Evolutionary conservation across 2,888 invertebrate genomes (phyloP), one percentile per base, ranked within the genome.

Genomic region (Andrena dorsata): DNA sequence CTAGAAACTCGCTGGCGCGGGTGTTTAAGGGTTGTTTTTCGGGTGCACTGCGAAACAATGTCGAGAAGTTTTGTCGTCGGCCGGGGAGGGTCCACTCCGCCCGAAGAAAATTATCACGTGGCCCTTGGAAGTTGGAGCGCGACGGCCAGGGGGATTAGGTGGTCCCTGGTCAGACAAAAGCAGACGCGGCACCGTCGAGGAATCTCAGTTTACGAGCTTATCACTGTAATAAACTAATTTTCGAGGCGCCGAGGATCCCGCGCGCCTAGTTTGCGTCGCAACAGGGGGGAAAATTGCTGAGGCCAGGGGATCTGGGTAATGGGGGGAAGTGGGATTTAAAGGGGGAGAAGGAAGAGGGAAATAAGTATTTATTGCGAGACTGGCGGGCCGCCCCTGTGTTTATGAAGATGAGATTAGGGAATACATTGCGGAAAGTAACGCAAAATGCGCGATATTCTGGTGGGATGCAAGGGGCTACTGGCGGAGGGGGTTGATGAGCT

Each of bases 361-460:
- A 75, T 65, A 49, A 65, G 75, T 75, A 60, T 77, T 77, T 74
- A 74, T 58, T 10, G 16, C n/a, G 56, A 20, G 64, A 58, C 16
- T 7, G 10, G 28, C 20, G 61, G 41, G 73, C 73, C 5, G 41
- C 26, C 35, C 30, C 23, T n/a, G 26, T 63, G 63, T 41, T 70
- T 53, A 32, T 49, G 47, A 6, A 41, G 35, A n/a, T 35, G 20
- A 23, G 32, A 51, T 75, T 76, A 61, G 35, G n/a, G 35, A 20
- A 32, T 23, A 28, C 28, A n/a, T 47, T 2, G 35, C 47, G 70
- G 47, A 47, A 56, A 35, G 68, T n/a, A 26, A n/a, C 23, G 61
- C 13, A 32, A 72, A 72, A 23, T 16, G 76, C 41, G 73, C 53
- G 41, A 8, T 28, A 49, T 71, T 20, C 30, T 4, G 58, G 20